Evolutionary conservation across 2,113 vertebrate species (phyloP), one percentile per base, ranked within the genome.

Genomic region (Clupea harengus): DNA sequence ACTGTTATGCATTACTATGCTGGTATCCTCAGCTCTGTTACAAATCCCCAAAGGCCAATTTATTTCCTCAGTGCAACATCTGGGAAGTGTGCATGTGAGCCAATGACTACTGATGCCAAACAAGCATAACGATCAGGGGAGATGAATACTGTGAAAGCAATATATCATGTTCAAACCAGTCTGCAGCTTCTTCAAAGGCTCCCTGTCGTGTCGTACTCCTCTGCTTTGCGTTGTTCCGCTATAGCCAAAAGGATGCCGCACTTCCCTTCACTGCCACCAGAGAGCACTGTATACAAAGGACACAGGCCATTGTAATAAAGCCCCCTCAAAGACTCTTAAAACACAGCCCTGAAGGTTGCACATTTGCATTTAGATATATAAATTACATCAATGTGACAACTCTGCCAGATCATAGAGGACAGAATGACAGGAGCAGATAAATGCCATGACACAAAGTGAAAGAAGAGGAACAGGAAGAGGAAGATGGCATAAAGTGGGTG

Each of bases 201-300:
- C 72, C 28, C 72, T 39, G 13, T 78, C 39, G 13, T 78, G 39
- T 75, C 67, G 32, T 18, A 78, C 7, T 18, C 20, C 20, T 60
- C 54, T 60, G 18, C 54, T 60, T 3, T 60, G 2, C 20, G 1
- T 44, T 78, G 28, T 22, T n/a, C 60, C 39, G 10, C 32, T 13
- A 0, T 13, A 9, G 6, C 64, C 15, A 39, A 39, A 78, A 78
- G 32, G 28, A 75, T 78, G 1, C 3, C 25, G 39, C 72, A 72
- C 7, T 78, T 32, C 72, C 39, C 32, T 44, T 15, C 20, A 13
- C 8, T 7, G n/a, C 84, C 78, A 85, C 75, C 54, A 85, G 84
- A 85, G 39, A 5, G 50, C 84, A 22, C 20, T 72, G 44, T 46
- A 8, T 67, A 46, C 44, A 32, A 78, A 78, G 28, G 32, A 78